These are phyloP conservation scores for Argopecten irradians DNA, from an alignment of 1,140 invertebrate species.

Conservation along the genomic window DNA sequence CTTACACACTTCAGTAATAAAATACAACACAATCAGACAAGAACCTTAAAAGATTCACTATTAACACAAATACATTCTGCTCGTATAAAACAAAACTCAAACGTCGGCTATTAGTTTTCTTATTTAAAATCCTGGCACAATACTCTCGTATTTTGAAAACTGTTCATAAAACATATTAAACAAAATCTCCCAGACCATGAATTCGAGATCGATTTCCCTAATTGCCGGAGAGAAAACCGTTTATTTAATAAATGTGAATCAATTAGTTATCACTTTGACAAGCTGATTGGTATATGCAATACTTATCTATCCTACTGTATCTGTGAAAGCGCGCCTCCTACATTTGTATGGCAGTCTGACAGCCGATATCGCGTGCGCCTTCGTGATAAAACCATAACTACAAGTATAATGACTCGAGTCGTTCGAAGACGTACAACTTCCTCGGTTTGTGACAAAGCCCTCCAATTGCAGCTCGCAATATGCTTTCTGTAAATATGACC, in stretches of 20 bases:
- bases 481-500: neutral
- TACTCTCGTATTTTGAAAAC: too few species aligned
- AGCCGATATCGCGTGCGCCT: neutral
- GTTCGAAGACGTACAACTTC: neutral
- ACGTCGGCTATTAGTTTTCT: too few species aligned
- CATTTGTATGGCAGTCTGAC: neutral
- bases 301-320: neutral
- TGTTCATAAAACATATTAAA: too few species aligned
- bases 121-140: too few species aligned
- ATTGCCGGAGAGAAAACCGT: neutral
- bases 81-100: too few species aligned
- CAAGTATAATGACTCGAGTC: neutral
- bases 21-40: too few species aligned
- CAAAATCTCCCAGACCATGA: too few species aligned
- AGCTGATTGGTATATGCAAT: neutral
- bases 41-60: too few species aligned
- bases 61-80: too few species aligned
- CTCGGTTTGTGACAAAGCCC: neutral
- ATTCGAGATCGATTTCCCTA: neutral
- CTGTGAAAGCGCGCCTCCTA: neutral
- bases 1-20: too few species aligned
- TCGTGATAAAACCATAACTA: neutral
- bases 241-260: neutral
- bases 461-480: too few species aligned
- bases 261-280: neutral